Evolutionary conservation across 1,140 invertebrate species (phyloP), one percentile per base, ranked within the genome.

Genomic region (Drosophila oshimai): DNA sequence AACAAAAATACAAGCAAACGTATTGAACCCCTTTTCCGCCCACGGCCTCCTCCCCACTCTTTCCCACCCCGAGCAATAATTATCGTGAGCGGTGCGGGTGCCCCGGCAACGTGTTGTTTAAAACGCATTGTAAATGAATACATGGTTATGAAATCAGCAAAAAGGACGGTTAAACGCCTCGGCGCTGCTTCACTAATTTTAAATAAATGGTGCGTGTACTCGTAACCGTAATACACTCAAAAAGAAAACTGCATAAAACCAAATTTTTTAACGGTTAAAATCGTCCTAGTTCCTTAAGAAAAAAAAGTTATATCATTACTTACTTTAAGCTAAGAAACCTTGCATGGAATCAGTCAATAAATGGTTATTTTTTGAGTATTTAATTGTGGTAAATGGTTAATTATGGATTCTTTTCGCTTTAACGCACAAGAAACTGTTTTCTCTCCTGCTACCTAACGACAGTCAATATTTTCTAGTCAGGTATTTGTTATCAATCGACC

Each of bases 1-100:
- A 58, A 50, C 64, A 54, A 84, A 86, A 79, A 87, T 79, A 80
- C 72, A 87, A 47, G 81, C 76, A 53, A 76, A 60, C 81, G 69
- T 80, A 80, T 65, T 76, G 80, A 39, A 49, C 22, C 31, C 20
- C 61, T 45, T 42, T 49, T 47, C 54, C 20, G 22, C 20, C 36
- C 33, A n/a, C 7, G 4, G 39, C 6, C 18, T 4, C 31, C 26
- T 26, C 9, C 17, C 18, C 34, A n/a, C n/a, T 31, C 37, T 5
- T 22, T 13, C 33, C 12, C 6, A 31, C 26, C 24, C 24, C 42
- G 18, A 24, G 34, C 44, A 53, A 53, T 57, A 65, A 54, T 47
- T 64, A 49, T 36, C 36, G 29, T 28, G 24, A 46, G 49, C 15
- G 20, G 44, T 29, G 28, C 6, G 9, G 33, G 15, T 37, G 33